Evolutionary conservation across 2,888 invertebrate species (phyloP).

Genomic region (Protophormia terraenovae): DNA sequence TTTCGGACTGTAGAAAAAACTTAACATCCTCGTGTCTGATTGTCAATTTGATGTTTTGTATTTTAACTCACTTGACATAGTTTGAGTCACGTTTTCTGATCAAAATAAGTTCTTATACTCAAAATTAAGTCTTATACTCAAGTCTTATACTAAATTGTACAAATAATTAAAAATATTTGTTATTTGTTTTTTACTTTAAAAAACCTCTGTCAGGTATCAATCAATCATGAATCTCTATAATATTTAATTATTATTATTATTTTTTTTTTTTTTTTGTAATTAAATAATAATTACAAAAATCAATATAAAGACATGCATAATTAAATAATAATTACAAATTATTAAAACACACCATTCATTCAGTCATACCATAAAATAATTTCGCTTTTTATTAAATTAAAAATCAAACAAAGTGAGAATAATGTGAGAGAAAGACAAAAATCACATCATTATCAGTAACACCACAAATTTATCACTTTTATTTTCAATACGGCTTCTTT

Average conservation of each 20-base stretch:
- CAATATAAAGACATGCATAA: not conserved
- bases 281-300: not conserved
- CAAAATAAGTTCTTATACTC: no score
- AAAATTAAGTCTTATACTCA: no score
- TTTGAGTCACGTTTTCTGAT: no score
- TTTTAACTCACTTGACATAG: no score
- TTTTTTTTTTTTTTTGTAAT: no score
- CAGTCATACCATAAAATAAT: not conserved
- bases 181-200: not conserved
- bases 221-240: not conserved
- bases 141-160: no score
- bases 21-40: no score
- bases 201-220: not conserved
- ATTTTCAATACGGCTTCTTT: constrained; percentile 1
- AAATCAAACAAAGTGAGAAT: not conserved
- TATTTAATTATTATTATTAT: constrained; percentile 12
- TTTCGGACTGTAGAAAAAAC: no score
- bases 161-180: not conserved
- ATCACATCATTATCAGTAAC: not conserved
- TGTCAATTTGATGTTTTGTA: no score
- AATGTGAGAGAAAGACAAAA: not conserved
- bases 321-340: constrained; percentile 8
- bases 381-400: not conserved
- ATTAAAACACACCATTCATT: not conserved
- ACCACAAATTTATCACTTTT: constrained; percentile 22